Conservation (phyloP, 2,797 vertebrate species). For the Anguilla anguilla region DNA sequence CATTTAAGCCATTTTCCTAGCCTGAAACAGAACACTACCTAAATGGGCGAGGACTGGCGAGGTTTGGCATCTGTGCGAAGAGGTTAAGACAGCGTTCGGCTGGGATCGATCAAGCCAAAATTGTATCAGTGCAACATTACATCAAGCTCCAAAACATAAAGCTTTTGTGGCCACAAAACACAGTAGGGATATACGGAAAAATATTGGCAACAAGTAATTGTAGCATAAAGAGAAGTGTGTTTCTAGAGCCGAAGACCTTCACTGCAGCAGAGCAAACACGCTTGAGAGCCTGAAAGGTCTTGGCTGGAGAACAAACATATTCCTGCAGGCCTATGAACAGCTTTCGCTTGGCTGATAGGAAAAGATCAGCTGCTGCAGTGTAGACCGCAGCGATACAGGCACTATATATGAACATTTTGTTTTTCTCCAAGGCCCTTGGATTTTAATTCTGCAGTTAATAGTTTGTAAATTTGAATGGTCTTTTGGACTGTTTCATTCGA, state of each 20-base stretch:
- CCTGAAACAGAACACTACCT: too few species aligned
- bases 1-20: too few species aligned
- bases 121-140: background rate
- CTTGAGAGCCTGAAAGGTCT: background rate
- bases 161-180: background rate
- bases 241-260: background rate
- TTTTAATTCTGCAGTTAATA: slow-evolving; percentile 1
- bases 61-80: too few species aligned
- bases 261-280: background rate
- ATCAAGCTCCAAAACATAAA: background rate
- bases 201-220: background rate
- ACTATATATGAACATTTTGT: background rate
- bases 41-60: too few species aligned
- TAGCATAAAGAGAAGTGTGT: too few species aligned
- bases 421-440: background rate
- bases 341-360: slow-evolving; percentile 4
- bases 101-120: too few species aligned
- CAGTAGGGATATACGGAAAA: background rate
- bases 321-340: background rate
- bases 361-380: background rate
- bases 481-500: background rate
- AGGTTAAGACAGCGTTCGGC: too few species aligned
- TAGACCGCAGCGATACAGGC: background rate
- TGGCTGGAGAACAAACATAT: slow-evolving; percentile 4
- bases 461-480: slow-evolving; percentile 13